Evolutionary conservation across 2,888 invertebrate species (phyloP).

Genomic region (Meandrusa payeni): DNA sequence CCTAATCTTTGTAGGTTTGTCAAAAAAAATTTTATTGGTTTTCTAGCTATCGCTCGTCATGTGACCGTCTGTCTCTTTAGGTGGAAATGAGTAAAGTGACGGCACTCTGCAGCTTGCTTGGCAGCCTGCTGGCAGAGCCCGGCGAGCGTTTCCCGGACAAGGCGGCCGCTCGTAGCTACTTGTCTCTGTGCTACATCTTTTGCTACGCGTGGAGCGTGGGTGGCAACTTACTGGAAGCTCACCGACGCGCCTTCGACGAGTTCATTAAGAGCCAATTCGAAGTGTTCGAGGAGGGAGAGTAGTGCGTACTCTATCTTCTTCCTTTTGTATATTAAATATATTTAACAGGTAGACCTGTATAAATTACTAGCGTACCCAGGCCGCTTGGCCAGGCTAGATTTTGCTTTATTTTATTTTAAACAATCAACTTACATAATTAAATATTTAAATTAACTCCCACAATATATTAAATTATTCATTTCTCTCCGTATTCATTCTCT

Average conservation of each 20-base stretch:
- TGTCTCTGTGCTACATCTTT: slow-evolving; percentile 90
- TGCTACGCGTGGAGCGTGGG: slow-evolving; percentile 92
- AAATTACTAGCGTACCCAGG: no score
- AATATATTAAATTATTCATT: no score
- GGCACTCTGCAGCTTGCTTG: slow-evolving; percentile 87
- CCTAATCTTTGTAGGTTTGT: no score
- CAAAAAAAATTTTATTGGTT: no score
- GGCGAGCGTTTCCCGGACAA: slow-evolving; percentile 83
- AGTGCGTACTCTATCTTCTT: slow-evolving; percentile 45
- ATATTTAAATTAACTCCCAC: no score
- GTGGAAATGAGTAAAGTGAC: slow-evolving; percentile 91
- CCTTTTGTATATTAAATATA: no score
- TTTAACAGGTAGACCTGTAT: background rate
- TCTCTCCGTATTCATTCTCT: no score
- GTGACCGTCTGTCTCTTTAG: no score
- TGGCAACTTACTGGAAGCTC: slow-evolving; percentile 88
- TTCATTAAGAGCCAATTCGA: slow-evolving; percentile 86
- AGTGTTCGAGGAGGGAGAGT: slow-evolving; percentile 83
- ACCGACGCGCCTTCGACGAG: slow-evolving; percentile 85
- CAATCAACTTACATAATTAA: no score
- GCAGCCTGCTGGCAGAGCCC: slow-evolving; percentile 84
- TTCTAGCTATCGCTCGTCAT: no score
- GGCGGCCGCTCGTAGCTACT: slow-evolving; percentile 81
- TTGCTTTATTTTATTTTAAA: no score
- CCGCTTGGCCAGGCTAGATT: no score